These are phyloP conservation scores for Chironomus tentans DNA, from an alignment of 2,888 invertebrate species.

Conservation along the genomic window DNA sequence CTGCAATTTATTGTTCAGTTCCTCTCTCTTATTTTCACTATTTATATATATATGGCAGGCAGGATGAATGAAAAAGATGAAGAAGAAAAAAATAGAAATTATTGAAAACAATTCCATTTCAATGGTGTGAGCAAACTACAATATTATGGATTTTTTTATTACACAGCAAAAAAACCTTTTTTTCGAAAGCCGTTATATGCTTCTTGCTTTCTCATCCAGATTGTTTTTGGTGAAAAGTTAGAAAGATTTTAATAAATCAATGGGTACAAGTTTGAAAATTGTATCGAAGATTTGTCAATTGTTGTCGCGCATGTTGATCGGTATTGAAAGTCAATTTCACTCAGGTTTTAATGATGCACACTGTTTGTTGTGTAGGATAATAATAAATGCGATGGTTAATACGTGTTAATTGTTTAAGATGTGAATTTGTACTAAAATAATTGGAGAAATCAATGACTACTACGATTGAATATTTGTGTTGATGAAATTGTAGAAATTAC, in stretches of 20 bases:
- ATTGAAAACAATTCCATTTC: constrained; percentile 1
- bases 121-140: background rate
- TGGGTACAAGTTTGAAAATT: background rate
- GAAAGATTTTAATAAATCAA: constrained; percentile 5
- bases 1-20: constrained; percentile 47
- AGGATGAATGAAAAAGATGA: constrained; percentile 5
- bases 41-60: background rate
- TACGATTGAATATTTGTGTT: too few species aligned
- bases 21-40: constrained; percentile 48
- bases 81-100: constrained; percentile 1
- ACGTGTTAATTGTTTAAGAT: too few species aligned
- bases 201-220: background rate
- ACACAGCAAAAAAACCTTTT: background rate
- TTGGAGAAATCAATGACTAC: too few species aligned
- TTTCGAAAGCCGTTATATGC: background rate
- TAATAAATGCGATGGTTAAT: too few species aligned
- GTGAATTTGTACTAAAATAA: too few species aligned
- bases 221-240: constrained; percentile 1
- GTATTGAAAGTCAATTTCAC: too few species aligned
- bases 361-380: too few species aligned
- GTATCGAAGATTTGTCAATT: too few species aligned
- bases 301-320: too few species aligned
- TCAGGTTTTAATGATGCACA: too few species aligned
- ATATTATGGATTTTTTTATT: constrained; percentile 12
- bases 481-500: too few species aligned